These are phyloP conservation scores for Drosophila silvestris DNA, from an alignment of 2,888 invertebrate species.

Conservation along the genomic window DNA sequence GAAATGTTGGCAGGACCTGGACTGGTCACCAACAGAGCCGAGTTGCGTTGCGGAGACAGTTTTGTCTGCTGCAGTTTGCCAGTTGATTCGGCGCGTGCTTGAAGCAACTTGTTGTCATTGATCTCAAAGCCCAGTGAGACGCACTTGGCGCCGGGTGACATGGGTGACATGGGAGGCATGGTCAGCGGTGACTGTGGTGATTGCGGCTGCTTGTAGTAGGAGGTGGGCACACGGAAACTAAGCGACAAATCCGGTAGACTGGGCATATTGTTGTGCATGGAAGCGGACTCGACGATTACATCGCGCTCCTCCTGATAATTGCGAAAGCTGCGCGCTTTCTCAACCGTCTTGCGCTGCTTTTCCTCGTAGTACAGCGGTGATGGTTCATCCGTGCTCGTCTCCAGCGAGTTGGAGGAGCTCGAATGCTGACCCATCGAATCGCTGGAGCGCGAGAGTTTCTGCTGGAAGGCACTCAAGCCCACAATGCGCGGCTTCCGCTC, in stretches of 20 bases:
- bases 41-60: slow-evolving; percentile 55
- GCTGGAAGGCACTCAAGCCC: slow-evolving; percentile 87
- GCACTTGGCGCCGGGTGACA: slow-evolving; percentile 63
- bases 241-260: slow-evolving; percentile 83
- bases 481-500: slow-evolving; percentile 86
- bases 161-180: slow-evolving; percentile 45
- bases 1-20: slow-evolving; percentile 63
- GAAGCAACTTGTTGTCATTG: slow-evolving; percentile 83
- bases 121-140: slow-evolving; percentile 83
- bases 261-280: slow-evolving; percentile 81
- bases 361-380: slow-evolving; percentile 72
- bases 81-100: slow-evolving; percentile 60
- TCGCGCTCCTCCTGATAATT: slow-evolving; percentile 86
- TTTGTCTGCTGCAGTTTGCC: slow-evolving; percentile 54
- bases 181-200: slow-evolving; percentile 37
- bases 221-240: slow-evolving; percentile 73
- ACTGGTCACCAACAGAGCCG: slow-evolving; percentile 54
- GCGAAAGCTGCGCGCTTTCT: slow-evolving; percentile 91
- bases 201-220: slow-evolving; percentile 56
- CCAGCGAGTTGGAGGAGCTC: slow-evolving; percentile 70
- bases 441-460: slow-evolving; percentile 86
- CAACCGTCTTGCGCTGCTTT: slow-evolving; percentile 87
- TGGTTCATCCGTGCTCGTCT: slow-evolving; percentile 81
- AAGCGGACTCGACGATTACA: slow-evolving; percentile 15
- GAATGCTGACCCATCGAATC: slow-evolving; percentile 80